Evolutionary conservation across 2,888 invertebrate species (phyloP).

Genomic region (Oxytorus armatus): DNA sequence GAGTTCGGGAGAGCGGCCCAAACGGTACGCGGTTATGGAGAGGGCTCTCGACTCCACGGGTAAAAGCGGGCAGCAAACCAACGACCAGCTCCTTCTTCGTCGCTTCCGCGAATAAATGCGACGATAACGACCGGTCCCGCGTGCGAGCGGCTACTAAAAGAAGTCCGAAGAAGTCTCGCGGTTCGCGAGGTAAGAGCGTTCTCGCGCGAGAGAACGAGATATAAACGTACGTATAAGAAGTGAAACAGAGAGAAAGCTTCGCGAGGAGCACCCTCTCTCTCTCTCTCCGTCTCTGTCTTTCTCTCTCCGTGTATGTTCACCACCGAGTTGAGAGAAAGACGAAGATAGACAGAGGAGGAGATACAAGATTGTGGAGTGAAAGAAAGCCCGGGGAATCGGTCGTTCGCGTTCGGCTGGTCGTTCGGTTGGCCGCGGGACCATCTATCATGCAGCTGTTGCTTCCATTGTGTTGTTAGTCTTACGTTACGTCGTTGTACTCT

Average conservation of each 20-base stretch:
- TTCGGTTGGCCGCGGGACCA: slow-evolving; percentile 74
- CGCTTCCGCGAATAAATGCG: slow-evolving; percentile 77
- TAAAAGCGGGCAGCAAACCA: slow-evolving; percentile 55
- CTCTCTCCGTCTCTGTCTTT: no score
- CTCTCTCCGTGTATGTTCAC: background rate
- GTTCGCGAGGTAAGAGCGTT: slow-evolving; percentile 54
- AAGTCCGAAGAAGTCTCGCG: slow-evolving; percentile 46
- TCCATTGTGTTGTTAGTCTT: slow-evolving; percentile 84
- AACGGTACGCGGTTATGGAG: slow-evolving; percentile 62
- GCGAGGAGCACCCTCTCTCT: no score
- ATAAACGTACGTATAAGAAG: slow-evolving; percentile 53
- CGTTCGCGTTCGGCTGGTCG: slow-evolving; percentile 75
- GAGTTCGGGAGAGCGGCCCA: slow-evolving; percentile 59
- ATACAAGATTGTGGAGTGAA: slow-evolving; percentile 65
- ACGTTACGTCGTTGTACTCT: slow-evolving; percentile 80
- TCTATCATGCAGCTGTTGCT: slow-evolving; percentile 84
- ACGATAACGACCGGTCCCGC: slow-evolving; percentile 80
- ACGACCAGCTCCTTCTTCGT: slow-evolving; percentile 69
- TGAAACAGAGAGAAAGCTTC: slow-evolving; percentile 68
- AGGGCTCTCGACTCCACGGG: slow-evolving; percentile 51
- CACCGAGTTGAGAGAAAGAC: slow-evolving; percentile 9
- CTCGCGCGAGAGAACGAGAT: slow-evolving; percentile 58
- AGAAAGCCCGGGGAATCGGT: slow-evolving; percentile 75
- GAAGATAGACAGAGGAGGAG: slow-evolving; percentile 29
- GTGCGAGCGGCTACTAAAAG: slow-evolving; percentile 65